phyloP scores from a whole-genome alignment of 35 echinoderm and acorn worm species.

The Ophiothrix spiculata region DNA sequence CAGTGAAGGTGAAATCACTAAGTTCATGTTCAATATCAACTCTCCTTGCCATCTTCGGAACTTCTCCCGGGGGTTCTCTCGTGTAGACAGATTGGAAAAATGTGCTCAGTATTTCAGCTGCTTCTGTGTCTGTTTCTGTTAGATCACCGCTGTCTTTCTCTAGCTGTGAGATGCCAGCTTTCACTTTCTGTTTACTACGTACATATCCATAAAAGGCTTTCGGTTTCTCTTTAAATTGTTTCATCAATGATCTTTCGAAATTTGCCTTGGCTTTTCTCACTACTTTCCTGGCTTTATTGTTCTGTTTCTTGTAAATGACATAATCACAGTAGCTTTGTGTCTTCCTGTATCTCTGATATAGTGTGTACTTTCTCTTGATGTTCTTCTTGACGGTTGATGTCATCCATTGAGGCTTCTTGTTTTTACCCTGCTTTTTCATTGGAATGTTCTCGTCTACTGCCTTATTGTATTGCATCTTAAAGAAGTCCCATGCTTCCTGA shows the following conservation, averaged over 20 bases:
- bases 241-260: background rate
- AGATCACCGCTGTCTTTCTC: background rate
- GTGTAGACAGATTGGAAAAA: background rate
- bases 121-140: background rate
- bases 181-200: no score
- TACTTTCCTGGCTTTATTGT: background rate
- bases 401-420: constrained; percentile 1
- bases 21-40: background rate
- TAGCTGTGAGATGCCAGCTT: background rate
- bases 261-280: constrained; percentile 8
- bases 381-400: background rate
- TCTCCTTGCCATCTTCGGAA: background rate
- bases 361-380: background rate
- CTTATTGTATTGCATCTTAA: background rate
- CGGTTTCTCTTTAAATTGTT: background rate
- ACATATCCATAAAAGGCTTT: constrained; percentile 29
- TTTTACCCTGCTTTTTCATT: background rate
- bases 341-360: constrained; percentile 22
- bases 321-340: background rate
- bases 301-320: background rate
- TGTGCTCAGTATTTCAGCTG: background rate
- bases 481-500: constrained; percentile 15
- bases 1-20: background rate
- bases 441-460: background rate
- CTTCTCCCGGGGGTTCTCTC: background rate